Base-by-base conservation (phyloP, 2,113 vertebrate genomes). In the Salvelinus sp. region DNA sequence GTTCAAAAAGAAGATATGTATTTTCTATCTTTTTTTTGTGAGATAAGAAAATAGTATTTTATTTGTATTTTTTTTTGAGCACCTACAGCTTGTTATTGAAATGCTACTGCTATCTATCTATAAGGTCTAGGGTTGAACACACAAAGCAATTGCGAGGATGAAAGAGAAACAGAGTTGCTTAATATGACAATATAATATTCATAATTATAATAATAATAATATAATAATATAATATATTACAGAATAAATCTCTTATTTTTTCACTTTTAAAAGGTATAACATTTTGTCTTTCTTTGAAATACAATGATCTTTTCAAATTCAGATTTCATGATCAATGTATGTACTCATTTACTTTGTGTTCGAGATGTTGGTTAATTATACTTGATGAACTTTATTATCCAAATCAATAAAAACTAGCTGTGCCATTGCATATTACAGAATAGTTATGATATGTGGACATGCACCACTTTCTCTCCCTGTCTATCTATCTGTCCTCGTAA, bases 381-480 rank as follows among this genome's bases (percentile, higher is more conserved):
- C 58, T 22, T 7, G n/a, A 22, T 62, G 2, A 62, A 62, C 58
- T 7, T 62, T 22, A 48, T 79, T 93, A 93, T 94, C 93, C 94
- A 94, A 94, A 94, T 94, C 92, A 93, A 79, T 84, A 95, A 95
- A 96, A 96, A 93, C 93, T 94, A 95, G 94, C 95, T 96, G 95
- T 96, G 96, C 96, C 96, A 85, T 97, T 99, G 96, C 97, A 98
- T 98, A 98, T 98, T 96, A 99, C 96, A 95, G 96, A 95, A 96
- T 97, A 98, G 96, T 96, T 97, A 96, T 97, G 95, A 96, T 95
- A 96, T 96, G 96, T 97, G 95, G 96, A 98, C 96, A 98, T 98
- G 97, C 97, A 98, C 95, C 95, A 83, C 88, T 90, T 89, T 86
- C 88, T 86, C 67, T 88, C 73, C 64, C 75, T 65, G 57, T 22